Percentiles rank a stretch among this genome's conserved stretches.
These are phyloP conservation scores for Oenanthe melanoleuca DNA, from an alignment of 2,113 vertebrate genomes.

Conservation along the genomic window DNA sequence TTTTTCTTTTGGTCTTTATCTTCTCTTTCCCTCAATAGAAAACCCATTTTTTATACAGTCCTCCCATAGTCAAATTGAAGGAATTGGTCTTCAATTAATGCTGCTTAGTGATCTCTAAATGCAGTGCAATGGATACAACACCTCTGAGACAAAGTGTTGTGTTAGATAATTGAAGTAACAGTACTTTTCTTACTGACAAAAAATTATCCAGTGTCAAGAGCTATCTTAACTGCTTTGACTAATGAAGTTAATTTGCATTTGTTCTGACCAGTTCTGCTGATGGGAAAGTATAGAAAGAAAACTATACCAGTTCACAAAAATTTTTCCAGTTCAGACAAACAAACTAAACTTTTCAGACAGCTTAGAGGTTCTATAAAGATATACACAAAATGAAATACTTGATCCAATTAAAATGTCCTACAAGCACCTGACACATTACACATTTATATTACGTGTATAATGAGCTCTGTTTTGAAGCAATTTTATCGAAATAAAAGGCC, in stretches of 20 bases:
- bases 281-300: not conserved
- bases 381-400: not conserved
- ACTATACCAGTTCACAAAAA: not conserved
- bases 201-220: not conserved
- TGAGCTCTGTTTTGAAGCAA: not conserved
- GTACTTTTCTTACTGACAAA: not conserved
- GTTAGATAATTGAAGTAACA: not conserved
- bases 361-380: not conserved
- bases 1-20: not conserved
- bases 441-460: not conserved
- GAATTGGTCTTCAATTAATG: not conserved
- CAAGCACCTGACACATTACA: not conserved
- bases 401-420: not conserved
- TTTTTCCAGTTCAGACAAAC: not conserved
- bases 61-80: not conserved
- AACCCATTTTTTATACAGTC: not conserved
- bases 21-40: not conserved
- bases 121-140: not conserved
- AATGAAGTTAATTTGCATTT: not conserved
- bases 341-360: not conserved
- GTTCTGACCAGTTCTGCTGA: not conserved
- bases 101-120: conserved; percentile 7
- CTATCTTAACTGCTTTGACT: not conserved
- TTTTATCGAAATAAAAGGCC: not conserved
- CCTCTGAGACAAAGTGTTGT: not conserved